These are phyloP conservation scores for Cyclophora albipunctata DNA, from an alignment of 2,888 invertebrate species.

Conservation along the genomic window DNA sequence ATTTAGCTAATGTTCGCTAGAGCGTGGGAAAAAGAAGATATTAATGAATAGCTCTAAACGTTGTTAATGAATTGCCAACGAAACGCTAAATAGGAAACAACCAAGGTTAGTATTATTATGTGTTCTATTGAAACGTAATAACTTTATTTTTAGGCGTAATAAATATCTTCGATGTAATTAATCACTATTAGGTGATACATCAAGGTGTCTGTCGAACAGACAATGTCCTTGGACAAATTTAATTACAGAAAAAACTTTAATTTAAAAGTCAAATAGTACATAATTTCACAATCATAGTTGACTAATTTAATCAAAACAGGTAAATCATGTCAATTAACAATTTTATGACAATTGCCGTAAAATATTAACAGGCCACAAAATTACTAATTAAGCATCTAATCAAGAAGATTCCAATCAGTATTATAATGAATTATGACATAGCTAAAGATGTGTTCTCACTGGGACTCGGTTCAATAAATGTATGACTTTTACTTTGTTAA, in stretches of 20 bases:
- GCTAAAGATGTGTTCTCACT: not conserved
- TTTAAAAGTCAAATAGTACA: slow-evolving; percentile 19
- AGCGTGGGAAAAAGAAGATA: slow-evolving; percentile 22
- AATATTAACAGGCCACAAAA: slow-evolving; percentile 13
- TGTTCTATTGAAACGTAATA: slow-evolving; percentile 4
- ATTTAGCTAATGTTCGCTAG: slow-evolving; percentile 24
- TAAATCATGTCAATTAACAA: slow-evolving; percentile 13
- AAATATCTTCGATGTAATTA: not conserved
- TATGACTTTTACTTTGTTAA: not conserved
- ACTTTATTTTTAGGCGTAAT: not conserved
- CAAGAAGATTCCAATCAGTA: slow-evolving; percentile 12
- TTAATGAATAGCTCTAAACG: slow-evolving; percentile 15
- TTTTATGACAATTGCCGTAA: slow-evolving; percentile 19
- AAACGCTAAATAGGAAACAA: slow-evolving; percentile 15
- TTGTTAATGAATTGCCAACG: slow-evolving; percentile 15
- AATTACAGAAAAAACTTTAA: slow-evolving; percentile 14
- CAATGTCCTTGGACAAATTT: slow-evolving; percentile 5
- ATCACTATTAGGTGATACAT: not conserved
- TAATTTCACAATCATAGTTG: slow-evolving; percentile 11
- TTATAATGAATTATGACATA: slow-evolving; percentile 7
- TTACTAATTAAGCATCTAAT: slow-evolving; percentile 14
- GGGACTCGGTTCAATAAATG: not conserved
- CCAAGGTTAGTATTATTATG: not conserved
- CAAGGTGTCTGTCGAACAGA: not conserved
- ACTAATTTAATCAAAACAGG: slow-evolving; percentile 16